Percentiles rank a stretch among this genome's conserved stretches.
Conservation (phyloP, 2,113 vertebrate species). For the Oreochromis spilurus region DNA sequence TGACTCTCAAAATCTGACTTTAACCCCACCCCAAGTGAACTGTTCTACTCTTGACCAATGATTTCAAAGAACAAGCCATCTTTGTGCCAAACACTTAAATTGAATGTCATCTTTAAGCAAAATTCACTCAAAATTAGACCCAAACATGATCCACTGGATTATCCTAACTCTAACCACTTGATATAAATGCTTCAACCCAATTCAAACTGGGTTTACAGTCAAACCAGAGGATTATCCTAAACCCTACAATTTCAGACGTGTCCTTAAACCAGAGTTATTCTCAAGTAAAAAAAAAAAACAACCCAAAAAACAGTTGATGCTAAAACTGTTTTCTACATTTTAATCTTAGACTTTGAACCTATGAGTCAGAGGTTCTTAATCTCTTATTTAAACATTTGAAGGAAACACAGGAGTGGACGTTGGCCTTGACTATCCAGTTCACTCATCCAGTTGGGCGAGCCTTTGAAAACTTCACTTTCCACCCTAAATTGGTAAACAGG, state of each 20-base stretch:
- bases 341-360: not conserved
- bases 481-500: not conserved
- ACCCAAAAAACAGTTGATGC: not conserved
- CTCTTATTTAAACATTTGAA: not conserved
- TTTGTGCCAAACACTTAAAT: not conserved
- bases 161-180: not conserved
- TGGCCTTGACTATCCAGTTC: not conserved
- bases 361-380: not conserved
- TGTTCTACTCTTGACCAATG: not conserved
- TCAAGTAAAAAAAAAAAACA: not conserved
- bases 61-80: not conserved
- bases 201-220: not conserved
- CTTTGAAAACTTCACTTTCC: not conserved
- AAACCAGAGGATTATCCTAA: not conserved
- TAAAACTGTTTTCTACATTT: not conserved
- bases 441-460: not conserved
- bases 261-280: not conserved
- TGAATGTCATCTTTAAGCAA: not conserved
- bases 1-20: not conserved
- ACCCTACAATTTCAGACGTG: not conserved
- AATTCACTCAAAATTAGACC: not conserved
- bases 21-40: not conserved
- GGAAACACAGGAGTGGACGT: not conserved
- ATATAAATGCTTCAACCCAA: not conserved
- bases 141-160: not conserved